Base-by-base conservation (phyloP, 2,888 invertebrate species). In the Folsomia manolachei region DNA sequence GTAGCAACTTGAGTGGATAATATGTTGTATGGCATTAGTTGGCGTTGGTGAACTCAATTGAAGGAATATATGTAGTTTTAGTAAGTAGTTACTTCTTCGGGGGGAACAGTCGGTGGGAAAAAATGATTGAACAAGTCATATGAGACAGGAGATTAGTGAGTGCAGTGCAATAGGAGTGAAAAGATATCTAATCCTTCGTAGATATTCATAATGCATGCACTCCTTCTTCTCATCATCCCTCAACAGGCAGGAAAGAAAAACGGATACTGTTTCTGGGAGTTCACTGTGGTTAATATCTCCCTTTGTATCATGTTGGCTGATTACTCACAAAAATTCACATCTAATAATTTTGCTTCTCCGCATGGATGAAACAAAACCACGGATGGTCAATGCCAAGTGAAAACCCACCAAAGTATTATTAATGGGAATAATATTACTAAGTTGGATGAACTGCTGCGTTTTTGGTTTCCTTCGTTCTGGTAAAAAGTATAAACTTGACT, bases 191-290 rank as follows among this genome's bases (percentile, higher is more conserved):
- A 66, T 52, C 52, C 52, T 7, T 21, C 21, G 19, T 64, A 19
- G 19, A 66, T 68, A 68, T 27, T 26, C 68, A 27, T 56, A 56
- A 72, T 64, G 69, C 64, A 64, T 24, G 25, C 60, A 23, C 19
- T 68, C 53, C 26, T 60, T 52, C 66, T 68, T 19, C 63, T 56
- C 63, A 73, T 73, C 73, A 77, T 75, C 75, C 75, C 75, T 77
- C 75, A 77, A 75, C 73, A 77, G 71, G 71, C 69, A 56, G n/a
- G 56, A 14, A 7, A n/a, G 14, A 39, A 14, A 39, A 75, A 75
- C 71, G 75, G 75, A 73, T 73, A 75, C 71, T 73, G 71, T 73
- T 75, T 73, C 71, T 72, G 39, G 39, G 39, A 39, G 39, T 39
- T 39, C 39, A 14, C 7, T 39, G 39, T 39, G 39, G 39, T 39